Evolutionary conservation across 2,113 vertebrate species (phyloP).

Genomic region (Coptodon bakossiorum): DNA sequence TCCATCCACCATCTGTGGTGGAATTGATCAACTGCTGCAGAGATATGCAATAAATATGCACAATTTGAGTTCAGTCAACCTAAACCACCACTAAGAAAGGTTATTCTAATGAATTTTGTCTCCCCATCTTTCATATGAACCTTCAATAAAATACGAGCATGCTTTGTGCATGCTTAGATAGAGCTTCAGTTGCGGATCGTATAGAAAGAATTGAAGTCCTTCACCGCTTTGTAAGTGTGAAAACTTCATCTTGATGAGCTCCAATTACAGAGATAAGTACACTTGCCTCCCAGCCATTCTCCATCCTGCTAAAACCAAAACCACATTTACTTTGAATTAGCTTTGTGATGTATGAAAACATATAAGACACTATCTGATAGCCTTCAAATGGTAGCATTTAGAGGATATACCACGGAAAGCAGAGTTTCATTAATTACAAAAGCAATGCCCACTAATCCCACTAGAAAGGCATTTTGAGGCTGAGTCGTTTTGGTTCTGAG

Average conservation of each 20-base stretch:
- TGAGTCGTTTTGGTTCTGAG: conserved; percentile 72
- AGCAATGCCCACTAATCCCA: conserved; percentile 86
- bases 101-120: not conserved
- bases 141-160: not conserved
- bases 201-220: not conserved
- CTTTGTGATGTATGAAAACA: conserved; percentile 39
- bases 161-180: not conserved
- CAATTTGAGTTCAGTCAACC: not conserved
- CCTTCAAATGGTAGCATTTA: conserved; percentile 59
- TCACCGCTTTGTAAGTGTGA: not conserved
- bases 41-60: not conserved
- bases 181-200: not conserved
- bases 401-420: conserved; percentile 69
- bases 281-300: conserved; percentile 19
- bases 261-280: conserved; percentile 23
- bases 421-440: conserved; percentile 96
- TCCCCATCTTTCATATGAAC: not conserved
- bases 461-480: conserved; percentile 85
- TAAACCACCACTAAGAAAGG: not conserved
- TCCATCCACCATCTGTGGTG: conserved; percentile 1
- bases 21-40: not conserved
- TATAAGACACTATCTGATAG: conserved; percentile 33
- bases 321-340: conserved; percentile 43
- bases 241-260: conserved; percentile 43
- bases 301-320: conserved; percentile 7